Base-by-base conservation (phyloP, 2,888 invertebrate genomes). In the Lydus trimaculatus region DNA sequence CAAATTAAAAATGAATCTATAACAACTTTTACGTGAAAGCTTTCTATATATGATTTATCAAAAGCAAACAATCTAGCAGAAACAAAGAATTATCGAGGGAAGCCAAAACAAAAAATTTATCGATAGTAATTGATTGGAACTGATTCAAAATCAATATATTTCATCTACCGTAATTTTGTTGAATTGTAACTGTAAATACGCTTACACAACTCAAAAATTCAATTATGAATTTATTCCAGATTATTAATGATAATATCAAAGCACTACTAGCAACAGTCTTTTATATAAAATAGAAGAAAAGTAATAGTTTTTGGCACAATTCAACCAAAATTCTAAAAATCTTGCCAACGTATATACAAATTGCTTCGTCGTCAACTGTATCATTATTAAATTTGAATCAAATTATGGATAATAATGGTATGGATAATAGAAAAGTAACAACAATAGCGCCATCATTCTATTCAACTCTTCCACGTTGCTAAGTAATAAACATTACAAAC, bases 241-340 rank as follows among this genome's bases (percentile, higher is more conserved):
- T n/a, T n/a, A n/a, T n/a, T n/a, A 48, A n/a, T 8, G 1, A 20
- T 9, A 9, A 20, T 48, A 48, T 7, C 48, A 9, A 7, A 48
- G 36, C 36, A 20, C n/a, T n/a, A 13, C 5, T 15, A 23, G 52
- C 25, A 56, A 56, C 23, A 56, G 56, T 48, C 17, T 23, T 17
- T 43, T n/a, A n/a, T n/a, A n/a, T n/a, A n/a, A n/a, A n/a, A n/a
- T n/a, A n/a, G n/a, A n/a, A n/a, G n/a, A n/a, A n/a, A n/a, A n/a
- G 68, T 72, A 63, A 66, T 70, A 56, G 43, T 67, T 39, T 71
- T 67, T 72, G 72, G 72, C 73, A 70, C 69, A 66, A 65, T 70
- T 61, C 70, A 64, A n/a, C n/a, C 72, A 74, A 71, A 69, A 65
- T 72, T 74, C 71, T n/a, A n/a, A n/a, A n/a, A n/a, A n/a, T n/a